phyloP scores from a whole-genome alignment of 2,797 vertebrate genomes.

The Protosalanx chinensis region DNA sequence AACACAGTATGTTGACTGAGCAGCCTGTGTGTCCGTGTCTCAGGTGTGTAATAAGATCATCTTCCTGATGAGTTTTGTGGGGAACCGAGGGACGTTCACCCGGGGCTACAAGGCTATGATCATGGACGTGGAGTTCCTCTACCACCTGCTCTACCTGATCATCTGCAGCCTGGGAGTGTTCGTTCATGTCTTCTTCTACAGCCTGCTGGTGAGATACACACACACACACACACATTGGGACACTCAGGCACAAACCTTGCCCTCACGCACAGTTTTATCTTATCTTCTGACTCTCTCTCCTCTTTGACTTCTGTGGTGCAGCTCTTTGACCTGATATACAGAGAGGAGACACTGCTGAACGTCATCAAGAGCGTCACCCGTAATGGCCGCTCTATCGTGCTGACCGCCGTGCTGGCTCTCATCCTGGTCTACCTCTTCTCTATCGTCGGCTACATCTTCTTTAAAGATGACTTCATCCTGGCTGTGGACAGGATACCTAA shows the following conservation, averaged over 20 bases:
- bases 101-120: conserved; percentile 94
- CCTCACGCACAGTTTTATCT: no score
- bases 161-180: conserved; percentile 94
- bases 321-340: conserved; percentile 97
- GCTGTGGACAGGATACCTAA: conserved; percentile 88
- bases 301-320: conserved; percentile 41
- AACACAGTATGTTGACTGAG: neutral
- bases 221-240: conserved; percentile 6
- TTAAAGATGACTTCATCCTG: conserved; percentile 97
- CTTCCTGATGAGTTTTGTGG: conserved; percentile 96
- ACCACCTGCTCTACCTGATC: conserved; percentile 93
- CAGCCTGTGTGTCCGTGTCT: conserved; percentile 18
- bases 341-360: conserved; percentile 95
- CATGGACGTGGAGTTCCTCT: conserved; percentile 96
- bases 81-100: conserved; percentile 94
- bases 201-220: conserved; percentile 81
- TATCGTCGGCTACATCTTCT: conserved; percentile 97
- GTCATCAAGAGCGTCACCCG: conserved; percentile 98
- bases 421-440: conserved; percentile 99
- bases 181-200: conserved; percentile 99
- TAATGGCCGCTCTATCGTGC: conserved; percentile 95
- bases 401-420: conserved; percentile 93
- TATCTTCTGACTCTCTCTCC: neutral
- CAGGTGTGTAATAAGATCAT: conserved; percentile 97
- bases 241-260: neutral